These are phyloP conservation scores for Apis cerana DNA, from an alignment of 1,140 invertebrate species.

Conservation along the genomic window DNA sequence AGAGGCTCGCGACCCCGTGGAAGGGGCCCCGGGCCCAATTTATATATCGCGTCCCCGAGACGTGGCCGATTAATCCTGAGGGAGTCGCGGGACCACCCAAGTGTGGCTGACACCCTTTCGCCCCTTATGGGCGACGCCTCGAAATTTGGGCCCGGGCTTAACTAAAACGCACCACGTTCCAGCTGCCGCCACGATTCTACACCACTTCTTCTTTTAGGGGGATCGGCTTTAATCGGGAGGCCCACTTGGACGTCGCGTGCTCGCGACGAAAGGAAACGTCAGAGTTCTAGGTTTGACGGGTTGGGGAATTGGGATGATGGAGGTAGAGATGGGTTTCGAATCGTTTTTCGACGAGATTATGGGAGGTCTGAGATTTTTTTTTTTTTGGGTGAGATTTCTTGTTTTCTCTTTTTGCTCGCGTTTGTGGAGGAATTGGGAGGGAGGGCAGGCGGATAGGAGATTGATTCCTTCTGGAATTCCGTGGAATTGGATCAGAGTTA, in stretches of 20 bases:
- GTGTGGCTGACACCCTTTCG: slow-evolving; percentile 77
- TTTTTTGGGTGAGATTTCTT: too few relatives aligned
- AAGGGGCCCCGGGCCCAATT: slow-evolving; percentile 74
- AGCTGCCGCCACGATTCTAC: slow-evolving; percentile 49
- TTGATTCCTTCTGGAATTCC: too few relatives aligned
- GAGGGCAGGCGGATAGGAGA: too few relatives aligned
- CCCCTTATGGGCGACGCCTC: slow-evolving; percentile 71
- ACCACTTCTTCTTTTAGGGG: slow-evolving; percentile 23
- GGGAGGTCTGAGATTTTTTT: not conserved
- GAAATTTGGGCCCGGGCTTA: slow-evolving; percentile 60
- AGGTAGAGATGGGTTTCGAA: not conserved
- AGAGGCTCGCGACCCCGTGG: slow-evolving; percentile 54
- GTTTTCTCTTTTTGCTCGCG: too few relatives aligned
- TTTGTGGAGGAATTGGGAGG: too few relatives aligned
- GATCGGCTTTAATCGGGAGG: slow-evolving; percentile 53
- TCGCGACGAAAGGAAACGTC: slow-evolving; percentile 6
- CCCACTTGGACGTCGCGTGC: not conserved
- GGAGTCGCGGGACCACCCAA: slow-evolving; percentile 79
- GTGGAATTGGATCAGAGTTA: too few relatives aligned
- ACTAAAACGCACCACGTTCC: slow-evolving; percentile 47
- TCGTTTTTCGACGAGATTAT: not conserved
- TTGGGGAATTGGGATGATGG: not conserved
- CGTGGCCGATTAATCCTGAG: slow-evolving; percentile 78
- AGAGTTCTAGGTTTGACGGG: not conserved
- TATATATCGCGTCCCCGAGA: slow-evolving; percentile 77